Conservation (phyloP, 2,888 invertebrate species). For the Lepidochitona cinerea region DNA sequence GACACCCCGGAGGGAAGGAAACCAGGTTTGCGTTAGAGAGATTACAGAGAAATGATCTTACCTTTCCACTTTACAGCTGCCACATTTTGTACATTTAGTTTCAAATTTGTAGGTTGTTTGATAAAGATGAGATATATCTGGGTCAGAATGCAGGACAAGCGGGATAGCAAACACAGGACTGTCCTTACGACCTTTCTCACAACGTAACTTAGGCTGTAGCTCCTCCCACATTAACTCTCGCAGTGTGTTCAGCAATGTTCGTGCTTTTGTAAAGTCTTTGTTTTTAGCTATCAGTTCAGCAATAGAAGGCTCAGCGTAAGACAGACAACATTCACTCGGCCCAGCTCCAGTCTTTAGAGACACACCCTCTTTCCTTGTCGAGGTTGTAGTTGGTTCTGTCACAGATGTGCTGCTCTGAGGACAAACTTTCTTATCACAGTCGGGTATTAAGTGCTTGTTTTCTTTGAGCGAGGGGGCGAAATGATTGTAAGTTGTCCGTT, state of each 20-base stretch:
- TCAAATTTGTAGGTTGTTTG: constrained; percentile 43
- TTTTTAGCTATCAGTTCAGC: constrained; percentile 18
- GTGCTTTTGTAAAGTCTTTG: constrained; percentile 20
- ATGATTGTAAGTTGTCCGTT: constrained; percentile 10
- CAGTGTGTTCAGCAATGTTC: constrained; percentile 43
- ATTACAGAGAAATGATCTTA: not conserved
- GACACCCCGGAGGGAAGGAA: no score
- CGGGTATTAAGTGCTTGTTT: no score
- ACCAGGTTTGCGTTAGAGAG: no score
- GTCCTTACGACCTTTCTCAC: constrained; percentile 60
- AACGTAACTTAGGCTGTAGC: constrained; percentile 56
- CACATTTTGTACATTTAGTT: constrained; percentile 41
- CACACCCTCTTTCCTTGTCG: not conserved
- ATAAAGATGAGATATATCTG: constrained; percentile 46
- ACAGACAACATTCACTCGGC: not conserved
- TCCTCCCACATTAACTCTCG: constrained; percentile 56
- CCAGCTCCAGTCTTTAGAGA: not conserved
- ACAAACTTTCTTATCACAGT: no score
- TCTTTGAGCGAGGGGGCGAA: not conserved
- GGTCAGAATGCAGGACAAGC: constrained; percentile 46
- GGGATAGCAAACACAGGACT: constrained; percentile 66
- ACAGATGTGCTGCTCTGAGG: no score
- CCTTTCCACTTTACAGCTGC: not conserved
- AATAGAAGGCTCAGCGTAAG: no score
- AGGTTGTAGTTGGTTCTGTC: no score